Evolutionary conservation across 2,113 vertebrate genomes (phyloP).

Genomic region (Telmatochromis bifrenatus): DNA sequence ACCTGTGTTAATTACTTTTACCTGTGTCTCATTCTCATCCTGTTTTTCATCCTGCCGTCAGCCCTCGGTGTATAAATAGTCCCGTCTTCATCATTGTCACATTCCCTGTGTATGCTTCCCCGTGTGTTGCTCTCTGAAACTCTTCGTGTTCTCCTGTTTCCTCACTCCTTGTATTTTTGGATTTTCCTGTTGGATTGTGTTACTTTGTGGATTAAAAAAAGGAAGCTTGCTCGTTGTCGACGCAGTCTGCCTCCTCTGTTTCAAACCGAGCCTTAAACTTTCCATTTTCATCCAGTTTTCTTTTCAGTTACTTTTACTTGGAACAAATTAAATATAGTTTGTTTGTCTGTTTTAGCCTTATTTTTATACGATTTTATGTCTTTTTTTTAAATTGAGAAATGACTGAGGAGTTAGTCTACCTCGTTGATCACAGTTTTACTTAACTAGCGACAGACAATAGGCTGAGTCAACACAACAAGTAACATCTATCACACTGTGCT

Average conservation of each 20-base stretch:
- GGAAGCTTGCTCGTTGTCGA: neutral
- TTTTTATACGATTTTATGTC: neutral
- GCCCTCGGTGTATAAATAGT: neutral
- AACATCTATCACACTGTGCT: constrained; percentile 3
- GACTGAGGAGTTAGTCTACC: neutral
- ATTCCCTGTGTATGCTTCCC: neutral
- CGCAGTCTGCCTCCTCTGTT: neutral
- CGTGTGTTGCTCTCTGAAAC: neutral
- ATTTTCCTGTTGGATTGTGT: neutral
- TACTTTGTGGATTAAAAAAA: neutral
- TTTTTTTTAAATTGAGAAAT: neutral
- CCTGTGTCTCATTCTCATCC: neutral
- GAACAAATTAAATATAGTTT: neutral
- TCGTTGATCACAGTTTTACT: constrained; percentile 31
- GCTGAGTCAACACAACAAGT: neutral
- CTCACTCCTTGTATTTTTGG: neutral
- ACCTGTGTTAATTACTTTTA: neutral
- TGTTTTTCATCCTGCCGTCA: neutral
- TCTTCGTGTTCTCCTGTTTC: neutral
- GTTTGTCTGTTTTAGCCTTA: neutral
- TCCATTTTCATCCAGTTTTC: neutral
- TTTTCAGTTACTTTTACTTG: neutral
- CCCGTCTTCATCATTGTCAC: neutral
- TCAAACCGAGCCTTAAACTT: neutral
- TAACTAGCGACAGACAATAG: neutral